Evolutionary conservation across 2,888 invertebrate species (phyloP).

Genomic region (Stenoptilia bipunctidactyla): DNA sequence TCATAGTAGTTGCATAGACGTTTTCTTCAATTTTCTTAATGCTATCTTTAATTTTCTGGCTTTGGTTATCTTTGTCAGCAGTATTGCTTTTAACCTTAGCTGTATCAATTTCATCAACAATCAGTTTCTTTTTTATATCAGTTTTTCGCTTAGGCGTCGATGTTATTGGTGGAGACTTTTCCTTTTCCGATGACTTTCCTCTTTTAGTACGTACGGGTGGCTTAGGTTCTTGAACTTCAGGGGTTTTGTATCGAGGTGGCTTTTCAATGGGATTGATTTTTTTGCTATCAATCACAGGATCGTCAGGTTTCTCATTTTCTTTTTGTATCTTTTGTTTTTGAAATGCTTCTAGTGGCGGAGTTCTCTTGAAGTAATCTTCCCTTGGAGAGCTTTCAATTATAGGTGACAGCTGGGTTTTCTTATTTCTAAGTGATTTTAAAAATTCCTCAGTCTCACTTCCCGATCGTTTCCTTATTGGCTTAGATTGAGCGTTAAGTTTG

Average conservation of each 20-base stretch:
- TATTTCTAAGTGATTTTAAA: constrained; percentile 62
- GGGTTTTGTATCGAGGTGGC: constrained; percentile 50
- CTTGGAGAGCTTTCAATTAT: constrained; percentile 83
- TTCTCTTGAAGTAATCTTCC: constrained; percentile 76
- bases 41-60: constrained; percentile 49
- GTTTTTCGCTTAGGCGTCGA: constrained; percentile 57
- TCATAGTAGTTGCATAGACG: constrained; percentile 70
- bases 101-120: constrained; percentile 54
- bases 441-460: constrained; percentile 75
- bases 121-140: constrained; percentile 39
- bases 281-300: constrained; percentile 32
- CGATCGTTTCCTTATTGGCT: constrained; percentile 68
- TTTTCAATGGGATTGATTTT: constrained; percentile 63
- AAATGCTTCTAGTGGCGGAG: constrained; percentile 46
- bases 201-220: constrained; percentile 44
- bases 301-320: constrained; percentile 8
- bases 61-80: constrained; percentile 28
- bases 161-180: constrained; percentile 40
- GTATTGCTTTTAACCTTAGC: constrained; percentile 32
- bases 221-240: constrained; percentile 53
- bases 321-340: constrained; percentile 36
- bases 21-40: constrained; percentile 66
- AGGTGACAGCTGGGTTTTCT: constrained; percentile 80
- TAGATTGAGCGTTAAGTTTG: constrained; percentile 44
- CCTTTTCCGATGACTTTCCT: constrained; percentile 45